Evolutionary conservation across 2,113 vertebrate genomes (phyloP).

Genomic region (Rousettus leschenaultii): DNA sequence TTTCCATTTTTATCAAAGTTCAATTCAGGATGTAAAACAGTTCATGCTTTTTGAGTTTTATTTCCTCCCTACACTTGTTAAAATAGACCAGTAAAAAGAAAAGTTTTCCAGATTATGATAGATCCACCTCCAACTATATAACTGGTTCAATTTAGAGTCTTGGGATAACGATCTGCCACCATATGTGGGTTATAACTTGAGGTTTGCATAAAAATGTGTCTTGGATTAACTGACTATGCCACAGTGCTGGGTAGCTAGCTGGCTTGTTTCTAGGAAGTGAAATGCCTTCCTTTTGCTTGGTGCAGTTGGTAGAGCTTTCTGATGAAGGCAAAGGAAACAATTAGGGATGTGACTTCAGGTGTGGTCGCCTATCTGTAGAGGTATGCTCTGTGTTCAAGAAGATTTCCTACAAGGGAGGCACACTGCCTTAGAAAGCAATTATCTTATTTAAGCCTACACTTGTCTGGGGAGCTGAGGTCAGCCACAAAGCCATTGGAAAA

Average conservation of each 20-base stretch:
- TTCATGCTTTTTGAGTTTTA: conserved; percentile 77
- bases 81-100: conserved; percentile 73
- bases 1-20: conserved; percentile 66
- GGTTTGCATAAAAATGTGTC: conserved; percentile 81
- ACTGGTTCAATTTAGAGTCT: conserved; percentile 82
- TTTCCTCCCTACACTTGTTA: conserved; percentile 81
- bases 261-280: conserved; percentile 72
- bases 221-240: conserved; percentile 79
- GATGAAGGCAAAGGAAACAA: background rate
- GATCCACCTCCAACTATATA: conserved; percentile 80
- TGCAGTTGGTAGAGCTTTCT: background rate
- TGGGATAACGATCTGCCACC: conserved; percentile 82
- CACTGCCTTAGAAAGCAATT: conserved; percentile 52
- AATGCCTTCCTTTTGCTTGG: conserved; percentile 58
- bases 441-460: conserved; percentile 69
- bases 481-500: conserved; percentile 72
- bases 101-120: conserved; percentile 73
- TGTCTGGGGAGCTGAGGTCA: conserved; percentile 74
- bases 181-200: conserved; percentile 83
- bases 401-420: conserved; percentile 70
- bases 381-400: conserved; percentile 68
- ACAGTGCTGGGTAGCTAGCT: conserved; percentile 52
- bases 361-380: conserved; percentile 81
- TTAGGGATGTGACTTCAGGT: conserved; percentile 78
- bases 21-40: conserved; percentile 60